Conservation (phyloP, 2,888 invertebrate genomes). For the Xylophagus ater region DNA sequence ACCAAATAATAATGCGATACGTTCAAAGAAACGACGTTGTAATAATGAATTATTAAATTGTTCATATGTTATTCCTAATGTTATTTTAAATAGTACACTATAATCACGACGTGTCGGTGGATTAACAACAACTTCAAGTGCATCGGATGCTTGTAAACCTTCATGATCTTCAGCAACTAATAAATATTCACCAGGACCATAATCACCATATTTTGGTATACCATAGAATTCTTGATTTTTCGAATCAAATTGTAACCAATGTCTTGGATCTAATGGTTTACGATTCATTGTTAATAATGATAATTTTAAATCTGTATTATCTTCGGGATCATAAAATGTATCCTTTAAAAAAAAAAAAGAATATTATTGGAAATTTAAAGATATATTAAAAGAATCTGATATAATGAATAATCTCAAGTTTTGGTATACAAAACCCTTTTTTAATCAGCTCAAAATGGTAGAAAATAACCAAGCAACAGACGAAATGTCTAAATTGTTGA, state of each 20-base stretch:
- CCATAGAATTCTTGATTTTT: conserved; percentile 85
- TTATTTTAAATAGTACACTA: conserved; percentile 71
- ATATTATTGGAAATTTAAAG: too few relatives aligned
- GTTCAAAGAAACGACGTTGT: conserved; percentile 72
- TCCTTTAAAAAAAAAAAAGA: conserved; percentile 45
- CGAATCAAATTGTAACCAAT: conserved; percentile 83
- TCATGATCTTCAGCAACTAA: conserved; percentile 64
- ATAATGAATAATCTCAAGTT: too few relatives aligned
- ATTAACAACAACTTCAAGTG: conserved; percentile 62
- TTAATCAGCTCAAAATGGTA: too few relatives aligned
- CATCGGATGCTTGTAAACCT: conserved; percentile 66
- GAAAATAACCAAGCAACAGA: too few relatives aligned
- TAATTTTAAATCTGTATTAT: conserved; percentile 64
- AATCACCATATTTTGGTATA: conserved; percentile 60
- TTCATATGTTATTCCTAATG: conserved; percentile 57
- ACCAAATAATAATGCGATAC: conserved; percentile 62
- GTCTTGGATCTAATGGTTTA: conserved; percentile 50
- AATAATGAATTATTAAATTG: conserved; percentile 60
- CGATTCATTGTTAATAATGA: conserved; percentile 63
- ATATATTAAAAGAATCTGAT: too few relatives aligned
- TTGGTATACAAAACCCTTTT: too few relatives aligned
- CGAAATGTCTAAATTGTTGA: too few relatives aligned
- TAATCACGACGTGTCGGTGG: conserved; percentile 52
- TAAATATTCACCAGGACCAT: conserved; percentile 65
- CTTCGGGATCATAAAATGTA: conserved; percentile 83